Base-by-base conservation (phyloP, 2,888 invertebrate genomes). In the Lasioglossum oenotherae region DNA sequence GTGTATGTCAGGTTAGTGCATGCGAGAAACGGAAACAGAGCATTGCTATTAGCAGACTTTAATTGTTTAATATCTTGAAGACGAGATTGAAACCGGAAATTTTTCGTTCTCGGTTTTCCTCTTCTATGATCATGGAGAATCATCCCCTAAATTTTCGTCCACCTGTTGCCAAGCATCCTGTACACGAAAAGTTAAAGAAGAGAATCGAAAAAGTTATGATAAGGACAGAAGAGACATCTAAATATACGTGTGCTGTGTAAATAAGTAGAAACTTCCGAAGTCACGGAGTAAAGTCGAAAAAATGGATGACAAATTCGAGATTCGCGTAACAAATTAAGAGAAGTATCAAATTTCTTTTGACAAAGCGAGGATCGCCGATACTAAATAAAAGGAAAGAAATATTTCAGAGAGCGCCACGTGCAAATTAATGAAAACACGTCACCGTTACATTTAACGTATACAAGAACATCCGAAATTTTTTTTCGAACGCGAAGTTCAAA, bases 401-500 rank as follows among this genome's bases (percentile, higher is more conserved):
- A 81, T 80, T 78, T 86, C 82, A 91, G 91, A 82, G 85, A 90
- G 91, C 91, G 91, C 91, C 90, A 90, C 89, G 82, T 90, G 85
- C 85, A 81, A 82, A 88, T 87, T 87, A 74, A 86, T 87, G 87
- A 92, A 93, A 92, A 92, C 92, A 93, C 93, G 93, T 93, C 93
- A 93, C 85, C 93, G 91, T 89, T 78, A 75, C 80, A 74, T 82
- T 64, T 74, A 72, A 78, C 67, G 46, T 78, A 74, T 57, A 74
- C 67, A 80, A 78, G 69, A 81, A 41, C 78, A 79, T 64, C 27
- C 44, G n/a, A 57, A 86, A 74, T 81, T 82, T 69, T 90, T 77
- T 67, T 27, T 79, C 23, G 67, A 76, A 83, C 74, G n/a, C 38
- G 44, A 53, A 64, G 38, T 71, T 44, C 27, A 80, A 87, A 88